These are phyloP conservation scores for Colistium nudipinnis DNA, from an alignment of 2,113 vertebrate species.

Conservation along the genomic window DNA sequence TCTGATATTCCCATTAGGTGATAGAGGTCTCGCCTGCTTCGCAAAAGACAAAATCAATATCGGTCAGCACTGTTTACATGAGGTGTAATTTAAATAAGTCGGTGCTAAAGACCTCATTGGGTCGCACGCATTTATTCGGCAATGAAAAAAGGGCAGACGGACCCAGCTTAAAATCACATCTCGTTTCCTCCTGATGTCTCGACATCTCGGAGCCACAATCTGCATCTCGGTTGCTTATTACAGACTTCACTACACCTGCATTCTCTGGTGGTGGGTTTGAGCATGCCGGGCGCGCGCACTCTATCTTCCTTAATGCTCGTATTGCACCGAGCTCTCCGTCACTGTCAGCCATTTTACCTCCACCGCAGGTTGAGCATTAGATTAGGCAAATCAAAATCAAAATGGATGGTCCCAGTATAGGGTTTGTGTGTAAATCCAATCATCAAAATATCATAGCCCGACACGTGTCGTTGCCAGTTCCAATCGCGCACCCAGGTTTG, in stretches of 20 bases:
- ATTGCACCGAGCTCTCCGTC: constrained; percentile 71
- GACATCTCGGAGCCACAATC: constrained; percentile 52
- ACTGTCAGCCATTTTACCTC: constrained; percentile 78
- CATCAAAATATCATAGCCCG: constrained; percentile 54
- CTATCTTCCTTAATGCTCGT: constrained; percentile 62
- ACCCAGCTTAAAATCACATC: constrained; percentile 62
- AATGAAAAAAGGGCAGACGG: constrained; percentile 55
- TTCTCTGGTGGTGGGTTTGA: constrained; percentile 49
- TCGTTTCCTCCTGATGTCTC: constrained; percentile 41
- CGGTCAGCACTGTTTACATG: constrained; percentile 42
- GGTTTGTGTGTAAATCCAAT: constrained; percentile 70
- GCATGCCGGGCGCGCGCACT: constrained; percentile 33
- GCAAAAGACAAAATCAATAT: constrained; percentile 34
- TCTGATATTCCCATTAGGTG: constrained; percentile 1
- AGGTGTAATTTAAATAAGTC: constrained; percentile 49
- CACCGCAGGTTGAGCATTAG: constrained; percentile 68
- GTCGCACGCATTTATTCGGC: constrained; percentile 32
- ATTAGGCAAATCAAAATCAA: constrained; percentile 76
- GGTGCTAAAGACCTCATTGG: constrained; percentile 29
- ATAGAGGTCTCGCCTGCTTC: constrained; percentile 13
- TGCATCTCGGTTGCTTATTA: constrained; percentile 61
- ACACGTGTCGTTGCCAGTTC: constrained; percentile 48
- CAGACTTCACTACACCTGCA: constrained; percentile 62
- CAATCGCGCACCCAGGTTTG: constrained; percentile 49
- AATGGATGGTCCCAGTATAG: constrained; percentile 71